Evolutionary conservation across 2,797 vertebrate genomes (phyloP).

Genomic region (Phataginus tricuspis): DNA sequence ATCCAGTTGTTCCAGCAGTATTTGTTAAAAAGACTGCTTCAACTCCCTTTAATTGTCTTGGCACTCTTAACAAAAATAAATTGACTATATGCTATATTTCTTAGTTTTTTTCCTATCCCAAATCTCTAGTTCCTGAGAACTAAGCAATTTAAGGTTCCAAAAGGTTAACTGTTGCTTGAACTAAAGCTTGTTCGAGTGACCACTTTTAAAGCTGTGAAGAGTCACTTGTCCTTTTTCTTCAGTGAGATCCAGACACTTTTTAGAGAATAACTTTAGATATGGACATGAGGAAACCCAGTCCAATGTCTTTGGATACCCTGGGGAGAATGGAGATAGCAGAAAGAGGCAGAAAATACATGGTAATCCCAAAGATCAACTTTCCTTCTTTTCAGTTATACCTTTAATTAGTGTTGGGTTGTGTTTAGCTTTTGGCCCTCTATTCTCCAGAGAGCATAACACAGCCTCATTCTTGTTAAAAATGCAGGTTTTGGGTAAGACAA

Average conservation of each 20-base stretch:
- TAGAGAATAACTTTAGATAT: neutral
- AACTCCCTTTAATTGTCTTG: neutral
- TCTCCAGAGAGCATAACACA: neutral
- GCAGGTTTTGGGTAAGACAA: neutral
- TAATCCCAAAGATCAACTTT: neutral
- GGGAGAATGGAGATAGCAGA: neutral
- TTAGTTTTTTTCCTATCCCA: neutral
- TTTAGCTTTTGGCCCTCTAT: neutral
- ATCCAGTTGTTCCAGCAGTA: neutral
- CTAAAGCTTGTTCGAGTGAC: neutral
- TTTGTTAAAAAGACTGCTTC: neutral
- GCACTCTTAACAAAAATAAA: neutral
- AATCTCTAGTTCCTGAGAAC: neutral
- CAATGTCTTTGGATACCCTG: neutral
- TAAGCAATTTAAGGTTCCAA: neutral
- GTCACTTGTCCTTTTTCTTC: neutral
- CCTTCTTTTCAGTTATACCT: neutral
- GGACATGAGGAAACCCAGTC: neutral
- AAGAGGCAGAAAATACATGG: neutral
- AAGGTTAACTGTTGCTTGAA: neutral
- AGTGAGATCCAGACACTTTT: neutral
- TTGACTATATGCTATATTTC: neutral
- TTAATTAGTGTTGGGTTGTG: neutral
- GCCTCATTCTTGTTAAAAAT: neutral
- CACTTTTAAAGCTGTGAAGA: neutral